phyloP scores from a whole-genome alignment of 2,888 invertebrate species.

The Chloromyia formosa region DNA sequence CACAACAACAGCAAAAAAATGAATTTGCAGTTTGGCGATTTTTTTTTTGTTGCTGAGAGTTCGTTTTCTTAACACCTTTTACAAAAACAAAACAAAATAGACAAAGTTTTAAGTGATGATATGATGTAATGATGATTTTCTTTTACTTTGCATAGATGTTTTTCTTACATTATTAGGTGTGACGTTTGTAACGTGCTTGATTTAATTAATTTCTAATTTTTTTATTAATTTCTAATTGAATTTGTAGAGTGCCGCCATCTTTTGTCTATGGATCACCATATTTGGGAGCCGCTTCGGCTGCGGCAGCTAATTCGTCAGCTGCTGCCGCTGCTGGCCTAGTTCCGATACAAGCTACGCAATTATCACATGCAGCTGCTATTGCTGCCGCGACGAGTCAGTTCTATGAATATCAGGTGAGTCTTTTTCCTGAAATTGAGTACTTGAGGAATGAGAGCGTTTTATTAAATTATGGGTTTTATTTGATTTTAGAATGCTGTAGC shows the following conservation, averaged over 20 bases:
- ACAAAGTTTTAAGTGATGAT: slow-evolving; percentile 38
- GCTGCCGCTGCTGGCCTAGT: slow-evolving; percentile 72
- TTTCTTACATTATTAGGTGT: slow-evolving; percentile 48
- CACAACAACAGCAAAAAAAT: too few relatives aligned
- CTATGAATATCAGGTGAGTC: slow-evolving; percentile 75
- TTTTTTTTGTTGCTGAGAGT: slow-evolving; percentile 51
- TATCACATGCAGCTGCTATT: slow-evolving; percentile 78
- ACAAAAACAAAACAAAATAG: slow-evolving; percentile 31
- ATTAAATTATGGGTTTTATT: slow-evolving; percentile 1
- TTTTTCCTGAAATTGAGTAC: neutral
- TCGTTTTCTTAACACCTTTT: slow-evolving; percentile 50
- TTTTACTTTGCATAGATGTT: slow-evolving; percentile 48
- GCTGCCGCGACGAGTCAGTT: slow-evolving; percentile 82
- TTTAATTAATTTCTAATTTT: slow-evolving; percentile 46
- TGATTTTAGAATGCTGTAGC: slow-evolving; percentile 52
- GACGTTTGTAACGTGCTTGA: slow-evolving; percentile 40
- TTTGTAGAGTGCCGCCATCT: slow-evolving; percentile 74
- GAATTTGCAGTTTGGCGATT: slow-evolving; percentile 51
- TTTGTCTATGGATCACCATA: slow-evolving; percentile 82
- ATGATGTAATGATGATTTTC: neutral
- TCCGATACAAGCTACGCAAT: slow-evolving; percentile 71
- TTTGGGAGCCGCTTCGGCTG: slow-evolving; percentile 68
- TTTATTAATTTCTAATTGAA: slow-evolving; percentile 42
- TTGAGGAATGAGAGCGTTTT: neutral
- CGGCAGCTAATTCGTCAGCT: slow-evolving; percentile 52